Conservation (phyloP, 2,888 invertebrate species). For the Ichneumon xanthorius region DNA sequence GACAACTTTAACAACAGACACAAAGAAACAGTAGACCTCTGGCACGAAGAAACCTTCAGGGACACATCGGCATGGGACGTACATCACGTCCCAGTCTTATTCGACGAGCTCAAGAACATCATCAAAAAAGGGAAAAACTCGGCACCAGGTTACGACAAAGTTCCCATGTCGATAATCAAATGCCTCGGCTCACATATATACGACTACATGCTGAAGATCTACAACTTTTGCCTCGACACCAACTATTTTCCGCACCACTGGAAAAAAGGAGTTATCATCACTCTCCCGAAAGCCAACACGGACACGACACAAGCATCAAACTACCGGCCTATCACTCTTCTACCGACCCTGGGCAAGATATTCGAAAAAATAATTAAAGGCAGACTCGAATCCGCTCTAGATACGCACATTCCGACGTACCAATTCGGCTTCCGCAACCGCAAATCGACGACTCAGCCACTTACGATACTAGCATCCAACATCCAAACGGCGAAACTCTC, state of each 20-base stretch:
- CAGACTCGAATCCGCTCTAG: not conserved
- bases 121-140: conserved; percentile 34
- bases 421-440: conserved; percentile 38
- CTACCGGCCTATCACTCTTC: conserved; percentile 25
- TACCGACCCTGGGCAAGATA: conserved; percentile 27
- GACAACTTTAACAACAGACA: conserved; percentile 13
- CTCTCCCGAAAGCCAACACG: conserved; percentile 42
- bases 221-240: conserved; percentile 13
- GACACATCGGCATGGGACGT: not conserved
- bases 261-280: conserved; percentile 17
- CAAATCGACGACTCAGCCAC: conserved; percentile 44
- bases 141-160: conserved; percentile 34
- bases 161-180: conserved; percentile 28
- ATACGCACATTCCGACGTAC: not conserved
- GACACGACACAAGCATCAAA: conserved; percentile 22
- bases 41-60: conserved; percentile 11
- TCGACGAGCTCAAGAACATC: conserved; percentile 11
- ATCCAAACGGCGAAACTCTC: conserved; percentile 29
- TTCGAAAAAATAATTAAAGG: conserved; percentile 38
- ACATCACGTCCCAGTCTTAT: not conserved
- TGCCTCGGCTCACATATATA: not conserved
- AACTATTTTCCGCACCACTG: conserved; percentile 9
- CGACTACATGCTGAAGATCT: conserved; percentile 20
- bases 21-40: not conserved
- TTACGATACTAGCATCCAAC: conserved; percentile 49